Percentiles rank a stretch among this genome's conserved stretches.
These are phyloP conservation scores for Flexamia atlantica DNA, from an alignment of 2,888 invertebrate genomes.

Conservation along the genomic window DNA sequence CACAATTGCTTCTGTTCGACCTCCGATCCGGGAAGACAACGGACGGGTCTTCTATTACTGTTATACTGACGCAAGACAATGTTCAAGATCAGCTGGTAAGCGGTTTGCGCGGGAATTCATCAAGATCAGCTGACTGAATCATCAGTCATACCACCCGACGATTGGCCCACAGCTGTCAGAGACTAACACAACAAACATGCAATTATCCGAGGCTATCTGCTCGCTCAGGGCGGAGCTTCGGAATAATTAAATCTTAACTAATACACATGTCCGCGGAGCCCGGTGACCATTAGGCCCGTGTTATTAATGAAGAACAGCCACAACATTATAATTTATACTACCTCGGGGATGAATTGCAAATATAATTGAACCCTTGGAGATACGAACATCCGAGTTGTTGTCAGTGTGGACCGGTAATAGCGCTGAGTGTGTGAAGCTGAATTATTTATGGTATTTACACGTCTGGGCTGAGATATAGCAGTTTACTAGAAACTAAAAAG, in stretches of 20 bases:
- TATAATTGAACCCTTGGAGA: constrained; percentile 26
- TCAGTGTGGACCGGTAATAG: not conserved
- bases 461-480: no score
- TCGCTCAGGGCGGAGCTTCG: not conserved
- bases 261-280: constrained; percentile 21
- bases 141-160: constrained; percentile 16
- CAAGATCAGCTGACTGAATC: constrained; percentile 17
- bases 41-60: constrained; percentile 21
- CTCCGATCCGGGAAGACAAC: constrained; percentile 38
- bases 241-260: constrained; percentile 42
- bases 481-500: no score
- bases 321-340: constrained; percentile 35
- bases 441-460: not conserved
- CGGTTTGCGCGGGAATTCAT: constrained; percentile 6
- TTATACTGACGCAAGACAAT: constrained; percentile 26
- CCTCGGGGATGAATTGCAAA: constrained; percentile 32
- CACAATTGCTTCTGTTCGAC: constrained; percentile 7
- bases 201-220: constrained; percentile 5
- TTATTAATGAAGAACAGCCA: constrained; percentile 32
- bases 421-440: not conserved
- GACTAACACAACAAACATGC: constrained; percentile 38
- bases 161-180: constrained; percentile 23
- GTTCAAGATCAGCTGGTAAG: constrained; percentile 32
- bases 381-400: constrained; percentile 25
- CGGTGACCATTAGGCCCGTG: constrained; percentile 19